phyloP scores from a whole-genome alignment of 2,113 vertebrate genomes.

The Rhea americana region DNA sequence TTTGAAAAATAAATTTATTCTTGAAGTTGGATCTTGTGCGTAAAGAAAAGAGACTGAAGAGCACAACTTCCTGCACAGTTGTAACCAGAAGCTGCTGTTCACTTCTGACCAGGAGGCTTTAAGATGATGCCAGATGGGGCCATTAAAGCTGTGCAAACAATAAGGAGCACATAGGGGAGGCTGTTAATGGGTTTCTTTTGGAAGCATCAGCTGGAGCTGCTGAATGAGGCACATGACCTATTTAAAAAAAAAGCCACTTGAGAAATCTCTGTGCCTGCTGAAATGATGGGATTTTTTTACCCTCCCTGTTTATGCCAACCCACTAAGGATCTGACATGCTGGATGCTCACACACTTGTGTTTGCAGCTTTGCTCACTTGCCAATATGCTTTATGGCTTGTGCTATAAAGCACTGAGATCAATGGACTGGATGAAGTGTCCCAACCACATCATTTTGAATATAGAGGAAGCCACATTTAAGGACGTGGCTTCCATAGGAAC shows the following conservation, averaged over 20 bases:
- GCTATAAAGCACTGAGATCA: neutral
- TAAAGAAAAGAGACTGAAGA: neutral
- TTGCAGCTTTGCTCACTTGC: slow-evolving; percentile 42
- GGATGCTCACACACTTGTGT: slow-evolving; percentile 33
- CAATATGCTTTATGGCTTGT: neutral
- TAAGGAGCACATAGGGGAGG: slow-evolving; percentile 56
- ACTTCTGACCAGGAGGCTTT: slow-evolving; percentile 30
- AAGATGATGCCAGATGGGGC: slow-evolving; percentile 64
- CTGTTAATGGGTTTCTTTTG: slow-evolving; percentile 71
- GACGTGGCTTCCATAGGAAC: neutral
- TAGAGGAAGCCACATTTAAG: neutral
- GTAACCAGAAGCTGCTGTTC: slow-evolving; percentile 52
- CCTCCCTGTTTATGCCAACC: slow-evolving; percentile 47
- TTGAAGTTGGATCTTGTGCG: neutral
- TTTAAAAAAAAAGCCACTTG: slow-evolving; percentile 63
- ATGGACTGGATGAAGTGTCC: neutral
- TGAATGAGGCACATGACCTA: slow-evolving; percentile 64
- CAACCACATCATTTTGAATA: neutral
- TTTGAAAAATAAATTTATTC: neutral
- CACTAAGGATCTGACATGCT: slow-evolving; percentile 29
- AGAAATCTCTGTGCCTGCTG: slow-evolving; percentile 45
- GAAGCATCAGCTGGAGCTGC: slow-evolving; percentile 68
- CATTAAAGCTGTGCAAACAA: slow-evolving; percentile 60
- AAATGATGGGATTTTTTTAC: slow-evolving; percentile 50
- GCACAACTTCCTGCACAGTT: neutral